phyloP scores from a whole-genome alignment of 1,140 invertebrate genomes.

The Drosophila pruinosa region DNA sequence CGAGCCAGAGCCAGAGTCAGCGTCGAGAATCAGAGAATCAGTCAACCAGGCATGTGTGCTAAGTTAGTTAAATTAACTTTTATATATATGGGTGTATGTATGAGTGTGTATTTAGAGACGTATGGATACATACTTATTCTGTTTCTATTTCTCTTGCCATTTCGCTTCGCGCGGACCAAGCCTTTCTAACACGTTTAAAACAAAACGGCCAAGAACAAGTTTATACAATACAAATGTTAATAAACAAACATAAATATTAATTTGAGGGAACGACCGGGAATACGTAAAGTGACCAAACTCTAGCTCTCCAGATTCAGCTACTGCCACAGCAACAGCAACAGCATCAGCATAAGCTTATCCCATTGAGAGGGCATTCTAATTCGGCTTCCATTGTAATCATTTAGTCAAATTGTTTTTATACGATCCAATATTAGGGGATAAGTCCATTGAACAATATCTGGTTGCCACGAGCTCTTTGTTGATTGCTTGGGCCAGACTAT shows the following conservation, averaged over 20 bases:
- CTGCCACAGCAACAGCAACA: no score
- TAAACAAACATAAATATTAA: constrained; percentile 80
- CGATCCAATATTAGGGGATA: constrained; percentile 26
- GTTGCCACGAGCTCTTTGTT: constrained; percentile 17
- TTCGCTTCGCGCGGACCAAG: constrained; percentile 60
- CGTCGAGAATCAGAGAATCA: constrained; percentile 19
- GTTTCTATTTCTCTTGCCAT: constrained; percentile 50
- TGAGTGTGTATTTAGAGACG: constrained; percentile 6
- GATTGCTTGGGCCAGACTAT: constrained; percentile 20
- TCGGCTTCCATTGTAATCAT: not conserved
- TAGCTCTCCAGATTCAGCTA: not conserved
- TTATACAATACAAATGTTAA: constrained; percentile 76
- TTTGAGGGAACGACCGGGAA: constrained; percentile 63
- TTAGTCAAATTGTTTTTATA: constrained; percentile 22
- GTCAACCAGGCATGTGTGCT: constrained; percentile 38
- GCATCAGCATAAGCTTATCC: no score
- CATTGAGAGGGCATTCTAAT: constrained; percentile 13
- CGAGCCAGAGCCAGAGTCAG: constrained; percentile 34
- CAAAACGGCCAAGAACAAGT: constrained; percentile 75
- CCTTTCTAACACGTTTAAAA: constrained; percentile 79
- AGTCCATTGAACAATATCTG: constrained; percentile 28
- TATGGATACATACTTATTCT: constrained; percentile 13
- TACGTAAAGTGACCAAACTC: not conserved
- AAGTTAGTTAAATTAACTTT: constrained; percentile 46
- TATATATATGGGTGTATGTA: constrained; percentile 7